Base-by-base conservation (phyloP, 2,113 vertebrate genomes). In the Phodopus roborovskii region DNA sequence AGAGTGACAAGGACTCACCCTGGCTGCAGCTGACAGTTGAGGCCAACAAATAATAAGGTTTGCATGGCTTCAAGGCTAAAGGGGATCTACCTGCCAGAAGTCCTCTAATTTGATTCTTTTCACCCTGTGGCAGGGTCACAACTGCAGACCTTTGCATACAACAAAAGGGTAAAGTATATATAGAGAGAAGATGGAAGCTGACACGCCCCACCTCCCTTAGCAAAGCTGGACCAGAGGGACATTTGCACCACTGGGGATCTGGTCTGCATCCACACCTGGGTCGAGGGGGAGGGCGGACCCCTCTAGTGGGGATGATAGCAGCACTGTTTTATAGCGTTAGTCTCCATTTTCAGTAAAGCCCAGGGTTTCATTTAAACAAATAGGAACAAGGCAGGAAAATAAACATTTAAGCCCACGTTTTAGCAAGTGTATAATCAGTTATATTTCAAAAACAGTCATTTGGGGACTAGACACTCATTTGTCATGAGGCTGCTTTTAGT, bases 1-100 rank as follows among this genome's bases (percentile, higher is more conserved):
- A 60, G 45, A 86, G 62, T 75, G 73, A 93, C 73, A 93, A 89
- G 62, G 89, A 53, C 53, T 39, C 22, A 88, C 58, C 45, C 71
- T 66, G 24, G 10, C 82, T 60, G 58, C 62, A 82, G 93, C 62
- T 91, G 83, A 96, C 62, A 79, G 74, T 64, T 94, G 86, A 97
- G 79, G 94, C 87, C 58, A 96, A 82, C 19, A 97, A 90, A 90
- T 45, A 95, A 77, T 75, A 45, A 94, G 93, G 71, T 94, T 75
- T 97, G 92, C 53, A 79, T 36, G 53, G 60, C 94, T 95, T 68
- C 91, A 33, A 24, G 58, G 53, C 64, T 95, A 53, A 83, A 79
- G 88, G 82, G 85, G 70, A 12, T 11, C 81, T 88, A 90, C 70
- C 71, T 94, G 83, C 53, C 78, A 92, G 3, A 97, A 68, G 81